Conservation (phyloP, 2,113 vertebrate species). For the Callaeas wilsoni region DNA sequence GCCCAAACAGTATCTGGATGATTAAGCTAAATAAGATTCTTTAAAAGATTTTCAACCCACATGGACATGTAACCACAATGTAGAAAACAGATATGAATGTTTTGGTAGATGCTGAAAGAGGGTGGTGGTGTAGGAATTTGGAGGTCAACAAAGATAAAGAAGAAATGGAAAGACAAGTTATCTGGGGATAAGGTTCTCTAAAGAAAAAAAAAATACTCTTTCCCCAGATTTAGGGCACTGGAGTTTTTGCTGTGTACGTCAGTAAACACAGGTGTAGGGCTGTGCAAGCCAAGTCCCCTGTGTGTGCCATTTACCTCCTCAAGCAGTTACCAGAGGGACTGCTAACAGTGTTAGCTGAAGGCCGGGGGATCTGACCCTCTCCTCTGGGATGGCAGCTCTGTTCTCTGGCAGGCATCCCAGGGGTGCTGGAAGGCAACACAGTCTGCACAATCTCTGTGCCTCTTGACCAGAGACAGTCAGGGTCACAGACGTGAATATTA, state of each 20-base stretch:
- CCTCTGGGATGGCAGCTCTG: background rate
- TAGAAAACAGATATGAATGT: background rate
- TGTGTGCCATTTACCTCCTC: background rate
- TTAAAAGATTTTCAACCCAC: background rate
- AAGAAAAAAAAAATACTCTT: background rate
- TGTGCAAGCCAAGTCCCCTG: background rate
- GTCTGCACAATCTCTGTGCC: conserved; percentile 51
- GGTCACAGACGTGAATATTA: conserved; percentile 51
- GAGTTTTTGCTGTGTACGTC: background rate
- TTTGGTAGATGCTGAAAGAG: background rate
- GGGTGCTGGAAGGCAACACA: background rate
- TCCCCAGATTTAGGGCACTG: background rate
- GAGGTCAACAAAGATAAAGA: background rate
- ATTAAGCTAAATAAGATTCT: background rate
- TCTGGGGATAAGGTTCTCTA: background rate
- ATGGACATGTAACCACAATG: background rate
- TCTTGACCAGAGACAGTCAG: conserved; percentile 58
- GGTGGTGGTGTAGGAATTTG: background rate
- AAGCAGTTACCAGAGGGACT: background rate
- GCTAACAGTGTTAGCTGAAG: background rate
- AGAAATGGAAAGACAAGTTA: background rate
- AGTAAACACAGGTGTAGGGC: background rate
- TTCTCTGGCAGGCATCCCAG: conserved; percentile 8
- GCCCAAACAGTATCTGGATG: background rate
- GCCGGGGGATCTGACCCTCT: background rate